A percentile compares a stretch with the other conserved stretches of the same genome.
Conservation (phyloP, 2,113 vertebrate species). For the Platysternon megacephalum region DNA sequence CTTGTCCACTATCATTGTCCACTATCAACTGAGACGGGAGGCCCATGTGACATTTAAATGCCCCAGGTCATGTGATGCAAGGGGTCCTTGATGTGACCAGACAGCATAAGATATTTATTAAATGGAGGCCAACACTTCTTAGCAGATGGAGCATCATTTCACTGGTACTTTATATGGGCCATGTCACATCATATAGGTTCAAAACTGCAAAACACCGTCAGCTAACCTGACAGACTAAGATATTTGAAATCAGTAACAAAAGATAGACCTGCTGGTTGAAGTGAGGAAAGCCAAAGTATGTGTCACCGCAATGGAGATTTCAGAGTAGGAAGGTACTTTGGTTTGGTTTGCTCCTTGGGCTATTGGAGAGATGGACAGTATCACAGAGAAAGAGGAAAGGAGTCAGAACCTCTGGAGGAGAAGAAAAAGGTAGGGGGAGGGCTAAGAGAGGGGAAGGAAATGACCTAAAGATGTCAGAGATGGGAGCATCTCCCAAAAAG, state of each 20-base stretch:
- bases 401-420: accelerated
- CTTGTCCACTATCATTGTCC: accelerated
- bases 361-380: accelerated
- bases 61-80: background rate
- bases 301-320: accelerated
- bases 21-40: background rate
- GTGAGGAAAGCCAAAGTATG: background rate
- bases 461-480: background rate
- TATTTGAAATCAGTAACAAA: background rate
- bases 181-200: background rate
- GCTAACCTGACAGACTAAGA: background rate
- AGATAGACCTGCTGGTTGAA: background rate
- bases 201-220: background rate
- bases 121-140: background rate
- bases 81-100: background rate
- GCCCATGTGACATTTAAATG: background rate
- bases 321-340: background rate
- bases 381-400: accelerated
- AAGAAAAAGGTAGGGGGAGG: background rate
- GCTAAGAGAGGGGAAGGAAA: background rate
- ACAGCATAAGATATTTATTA: background rate
- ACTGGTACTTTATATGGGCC: background rate
- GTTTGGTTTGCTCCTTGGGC: background rate
- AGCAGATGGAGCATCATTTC: background rate
- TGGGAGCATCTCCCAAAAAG: background rate